These are phyloP conservation scores for Semnornis frantzii DNA, from an alignment of 2,113 vertebrate species.

Conservation along the genomic window DNA sequence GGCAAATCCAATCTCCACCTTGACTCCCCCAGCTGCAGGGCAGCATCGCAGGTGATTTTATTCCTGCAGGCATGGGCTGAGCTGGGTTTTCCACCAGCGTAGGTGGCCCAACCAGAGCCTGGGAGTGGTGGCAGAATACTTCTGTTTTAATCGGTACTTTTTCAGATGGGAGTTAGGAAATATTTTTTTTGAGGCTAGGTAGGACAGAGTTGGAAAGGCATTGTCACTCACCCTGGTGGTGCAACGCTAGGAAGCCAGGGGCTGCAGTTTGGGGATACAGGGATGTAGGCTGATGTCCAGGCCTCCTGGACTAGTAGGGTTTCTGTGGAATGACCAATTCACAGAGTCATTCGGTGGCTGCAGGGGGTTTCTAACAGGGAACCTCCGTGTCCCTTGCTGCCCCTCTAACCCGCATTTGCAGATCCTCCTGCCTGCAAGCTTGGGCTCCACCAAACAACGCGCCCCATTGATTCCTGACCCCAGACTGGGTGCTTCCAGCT, in stretches of 20 bases:
- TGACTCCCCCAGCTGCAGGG: not conserved
- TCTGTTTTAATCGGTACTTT: not conserved
- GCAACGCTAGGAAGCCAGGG: not conserved
- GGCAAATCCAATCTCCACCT: not conserved
- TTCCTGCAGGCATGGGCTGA: not conserved
- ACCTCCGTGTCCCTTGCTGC: not conserved
- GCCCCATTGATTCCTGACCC: not conserved
- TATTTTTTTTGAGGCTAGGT: not conserved
- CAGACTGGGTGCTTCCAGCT: not conserved
- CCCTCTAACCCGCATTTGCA: not conserved
- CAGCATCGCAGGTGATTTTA: not conserved
- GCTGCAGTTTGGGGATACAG: not conserved
- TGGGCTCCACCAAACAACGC: fast-evolving
- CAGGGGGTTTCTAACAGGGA: not conserved
- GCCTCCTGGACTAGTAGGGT: not conserved
- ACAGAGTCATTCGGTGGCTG: fast-evolving
- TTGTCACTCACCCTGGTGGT: not conserved
- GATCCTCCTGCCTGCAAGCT: not conserved
- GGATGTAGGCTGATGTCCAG: not conserved
- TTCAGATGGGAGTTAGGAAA: not conserved
- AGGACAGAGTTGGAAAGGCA: not conserved
- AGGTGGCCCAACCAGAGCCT: not conserved
- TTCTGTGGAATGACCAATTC: not conserved
- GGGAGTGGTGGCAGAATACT: not conserved
- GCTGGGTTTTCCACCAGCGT: not conserved